Percentiles rank a stretch among this genome's conserved stretches.
These are phyloP conservation scores for Metellina segmentata DNA, from an alignment of 2,888 invertebrate species.

Conservation along the genomic window DNA sequence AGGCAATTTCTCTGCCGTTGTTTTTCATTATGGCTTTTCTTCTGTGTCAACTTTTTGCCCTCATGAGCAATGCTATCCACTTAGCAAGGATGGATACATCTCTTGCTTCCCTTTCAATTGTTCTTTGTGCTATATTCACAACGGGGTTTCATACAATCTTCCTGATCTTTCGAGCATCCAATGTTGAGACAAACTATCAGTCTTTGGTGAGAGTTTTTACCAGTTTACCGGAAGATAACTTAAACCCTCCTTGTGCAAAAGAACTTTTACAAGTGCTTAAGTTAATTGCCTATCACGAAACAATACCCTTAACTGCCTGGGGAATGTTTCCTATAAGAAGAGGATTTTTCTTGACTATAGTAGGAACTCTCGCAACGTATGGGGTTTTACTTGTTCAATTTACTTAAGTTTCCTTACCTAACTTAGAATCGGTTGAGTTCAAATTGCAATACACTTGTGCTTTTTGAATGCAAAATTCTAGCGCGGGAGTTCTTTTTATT, in stretches of 20 bases:
- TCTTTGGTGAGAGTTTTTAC: constrained; percentile 41
- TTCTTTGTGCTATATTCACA: constrained; percentile 51
- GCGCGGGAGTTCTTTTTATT: too few species aligned
- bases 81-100: constrained; percentile 35
- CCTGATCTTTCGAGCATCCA: constrained; percentile 53
- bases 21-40: constrained; percentile 63
- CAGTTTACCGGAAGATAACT: constrained; percentile 35
- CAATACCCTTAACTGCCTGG: constrained; percentile 57
- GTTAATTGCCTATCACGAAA: constrained; percentile 51
- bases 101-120: constrained; percentile 35
- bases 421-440: too few species aligned
- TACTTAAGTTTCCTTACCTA: constrained; percentile 7
- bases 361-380: constrained; percentile 67
- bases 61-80: constrained; percentile 66
- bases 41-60: constrained; percentile 56
- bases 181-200: constrained; percentile 58
- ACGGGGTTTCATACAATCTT: constrained; percentile 63
- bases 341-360: constrained; percentile 65
- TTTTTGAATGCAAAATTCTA: too few species aligned
- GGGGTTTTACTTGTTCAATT: constrained; percentile 69
- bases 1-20: constrained; percentile 64
- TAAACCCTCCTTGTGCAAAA: constrained; percentile 14
- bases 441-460: too few species aligned
- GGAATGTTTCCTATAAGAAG: constrained; percentile 70
- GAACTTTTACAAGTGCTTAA: constrained; percentile 63